Base-by-base conservation (phyloP, 2,888 invertebrate species). In the Strigamia maritima region DNA sequence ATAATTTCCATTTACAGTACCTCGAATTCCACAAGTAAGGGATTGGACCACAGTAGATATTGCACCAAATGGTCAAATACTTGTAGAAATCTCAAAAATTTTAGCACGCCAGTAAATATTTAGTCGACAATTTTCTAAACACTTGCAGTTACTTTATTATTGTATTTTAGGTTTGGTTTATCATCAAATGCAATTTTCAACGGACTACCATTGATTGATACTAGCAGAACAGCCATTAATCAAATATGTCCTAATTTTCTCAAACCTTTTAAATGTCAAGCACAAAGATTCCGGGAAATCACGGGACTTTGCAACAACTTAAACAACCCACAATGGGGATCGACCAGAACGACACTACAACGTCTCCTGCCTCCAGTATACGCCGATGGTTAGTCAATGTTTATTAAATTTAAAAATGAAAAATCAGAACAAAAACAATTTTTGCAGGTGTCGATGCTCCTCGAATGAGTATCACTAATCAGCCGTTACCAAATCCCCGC, bases 391-490 rank as follows among this genome's bases (percentile, higher is more conserved):
- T 80, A 79, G 82, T 38, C 3, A n/a, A n/a, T n/a, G n/a, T n/a
- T 54, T 44, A 26, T 1, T 38, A 0, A n/a, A 0, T 2, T 26
- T 26, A 26, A 16, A 70, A 70, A 24, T 16, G 6, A 4, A 28
- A 22, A 14, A 70, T 1, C 16, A 16, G 19, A 12, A 35, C 26
- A 74, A 54, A n/a, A 28, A 24, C 8, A 26, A 8, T 74, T 19
- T 24, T 74, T 35, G 12, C 60, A 81, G 81, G 81, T 19, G 80
- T 81, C 16, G 81, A 81, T 77, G 90, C 93, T 0, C 95, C 95
- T 0, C 90, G 95, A 80, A 91, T 94, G 82, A 91, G 93, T 22
- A 90, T 92, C 80, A 91, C 92, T 16, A 94, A 94, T 2, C 90
- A 89, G 79, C 90, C 92, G 81, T 87, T 95, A 81, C 95, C 95